A percentile compares a stretch with the other conserved stretches of the same genome.
phyloP scores from a whole-genome alignment of 1,140 invertebrate genomes.

The Ylistrum balloti region DNA sequence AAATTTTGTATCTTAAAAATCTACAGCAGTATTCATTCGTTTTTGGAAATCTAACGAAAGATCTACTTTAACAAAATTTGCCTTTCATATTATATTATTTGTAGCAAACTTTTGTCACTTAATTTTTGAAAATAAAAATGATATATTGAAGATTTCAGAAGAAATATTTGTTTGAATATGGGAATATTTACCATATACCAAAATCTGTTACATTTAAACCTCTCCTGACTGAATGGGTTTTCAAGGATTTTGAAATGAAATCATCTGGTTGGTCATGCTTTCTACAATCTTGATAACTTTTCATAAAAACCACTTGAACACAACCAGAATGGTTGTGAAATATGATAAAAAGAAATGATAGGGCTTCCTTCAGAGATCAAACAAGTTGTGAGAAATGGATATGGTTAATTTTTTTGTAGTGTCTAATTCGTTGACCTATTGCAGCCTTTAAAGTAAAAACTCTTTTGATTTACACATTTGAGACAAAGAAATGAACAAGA shows the following conservation, averaged over 20 bases:
- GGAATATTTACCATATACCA: neutral
- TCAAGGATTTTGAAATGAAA: slow-evolving; percentile 27
- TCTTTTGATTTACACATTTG: neutral
- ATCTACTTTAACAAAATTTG: too few species aligned
- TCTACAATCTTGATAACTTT: slow-evolving; percentile 27
- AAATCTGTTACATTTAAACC: neutral
- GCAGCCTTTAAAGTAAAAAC: neutral
- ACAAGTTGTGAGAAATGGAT: neutral
- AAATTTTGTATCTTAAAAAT: neutral
- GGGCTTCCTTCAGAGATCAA: slow-evolving; percentile 6
- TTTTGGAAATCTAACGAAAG: neutral
- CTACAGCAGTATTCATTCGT: too few species aligned
- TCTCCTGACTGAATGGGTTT: neutral
- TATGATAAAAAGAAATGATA: neutral
- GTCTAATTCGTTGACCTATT: slow-evolving; percentile 7
- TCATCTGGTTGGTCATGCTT: neutral
- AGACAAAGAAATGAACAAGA: neutral
- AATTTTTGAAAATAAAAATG: neutral
- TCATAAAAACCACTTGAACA: slow-evolving; percentile 28
- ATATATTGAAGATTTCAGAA: neutral
- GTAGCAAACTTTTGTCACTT: too few species aligned
- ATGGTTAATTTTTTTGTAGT: slow-evolving; percentile 24
- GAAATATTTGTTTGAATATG: neutral
- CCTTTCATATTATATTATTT: too few species aligned
- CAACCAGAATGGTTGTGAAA: neutral